These are phyloP conservation scores for Tapera naevia DNA, from an alignment of 2,797 vertebrate species.

Conservation along the genomic window DNA sequence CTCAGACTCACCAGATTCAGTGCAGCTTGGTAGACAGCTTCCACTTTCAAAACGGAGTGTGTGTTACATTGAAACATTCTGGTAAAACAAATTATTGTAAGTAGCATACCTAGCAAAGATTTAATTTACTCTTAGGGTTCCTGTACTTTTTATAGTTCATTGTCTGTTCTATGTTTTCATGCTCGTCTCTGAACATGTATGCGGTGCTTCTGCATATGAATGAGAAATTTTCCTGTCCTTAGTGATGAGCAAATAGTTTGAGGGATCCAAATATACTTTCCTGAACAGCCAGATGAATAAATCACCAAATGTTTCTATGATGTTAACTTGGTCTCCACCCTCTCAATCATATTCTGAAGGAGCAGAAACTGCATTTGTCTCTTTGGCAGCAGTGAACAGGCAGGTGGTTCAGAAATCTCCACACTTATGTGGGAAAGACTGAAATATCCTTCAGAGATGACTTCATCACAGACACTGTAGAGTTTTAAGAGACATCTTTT, in stretches of 20 bases:
- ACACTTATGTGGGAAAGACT: background rate
- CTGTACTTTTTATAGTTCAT: background rate
- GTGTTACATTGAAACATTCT: background rate
- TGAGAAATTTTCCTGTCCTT: background rate
- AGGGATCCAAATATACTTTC: background rate
- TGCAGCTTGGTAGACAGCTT: background rate
- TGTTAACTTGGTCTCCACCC: conserved; percentile 2
- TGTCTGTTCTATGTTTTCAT: background rate
- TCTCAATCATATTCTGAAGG: background rate
- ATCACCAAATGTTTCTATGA: background rate
- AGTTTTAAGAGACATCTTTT: background rate
- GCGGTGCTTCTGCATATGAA: background rate
- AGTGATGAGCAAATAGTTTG: background rate
- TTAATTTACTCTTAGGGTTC: background rate
- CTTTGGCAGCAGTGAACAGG: conserved; percentile 11
- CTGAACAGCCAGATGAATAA: background rate
- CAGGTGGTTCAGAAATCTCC: conserved; percentile 21
- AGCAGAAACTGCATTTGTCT: conserved; percentile 24
- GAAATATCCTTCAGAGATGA: conserved; percentile 21
- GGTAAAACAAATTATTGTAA: background rate
- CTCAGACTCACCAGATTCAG: background rate
- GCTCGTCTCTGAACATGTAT: background rate
- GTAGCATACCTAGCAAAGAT: background rate
- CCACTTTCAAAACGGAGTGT: background rate
- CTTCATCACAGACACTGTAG: background rate